These are phyloP conservation scores for Benitochromis conjunctus DNA, from an alignment of 2,113 vertebrate species.

Conservation along the genomic window DNA sequence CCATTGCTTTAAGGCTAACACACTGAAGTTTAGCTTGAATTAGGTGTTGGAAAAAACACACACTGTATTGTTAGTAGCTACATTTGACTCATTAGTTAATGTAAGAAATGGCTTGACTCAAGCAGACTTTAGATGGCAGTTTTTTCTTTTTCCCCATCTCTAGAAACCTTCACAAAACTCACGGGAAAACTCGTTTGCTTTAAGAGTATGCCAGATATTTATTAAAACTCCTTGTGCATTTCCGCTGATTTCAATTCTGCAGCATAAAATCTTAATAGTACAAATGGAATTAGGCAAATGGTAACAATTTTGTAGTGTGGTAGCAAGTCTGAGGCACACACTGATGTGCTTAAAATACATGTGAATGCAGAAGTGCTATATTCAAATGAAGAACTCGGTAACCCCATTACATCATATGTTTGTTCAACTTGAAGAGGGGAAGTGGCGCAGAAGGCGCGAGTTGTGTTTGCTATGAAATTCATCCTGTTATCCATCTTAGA, in stretches of 20 bases:
- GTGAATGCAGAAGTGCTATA: neutral
- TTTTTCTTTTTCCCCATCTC: neutral
- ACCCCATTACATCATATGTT: neutral
- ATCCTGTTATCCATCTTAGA: conserved; percentile 31
- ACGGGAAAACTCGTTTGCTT: neutral
- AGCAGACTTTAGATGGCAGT: neutral
- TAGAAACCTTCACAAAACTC: neutral
- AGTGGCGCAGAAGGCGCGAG: neutral
- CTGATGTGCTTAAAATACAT: neutral
- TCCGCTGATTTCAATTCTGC: neutral
- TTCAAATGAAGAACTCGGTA: neutral
- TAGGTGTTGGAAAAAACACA: neutral
- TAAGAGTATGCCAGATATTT: neutral
- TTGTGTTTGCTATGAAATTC: conserved; percentile 14
- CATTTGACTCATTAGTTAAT: neutral
- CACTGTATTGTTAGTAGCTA: neutral
- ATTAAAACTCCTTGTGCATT: neutral
- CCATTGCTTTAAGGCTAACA: neutral
- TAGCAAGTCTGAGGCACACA: neutral
- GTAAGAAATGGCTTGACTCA: neutral
- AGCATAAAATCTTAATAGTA: neutral
- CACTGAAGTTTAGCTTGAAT: neutral
- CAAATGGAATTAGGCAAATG: neutral
- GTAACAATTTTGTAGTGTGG: neutral
- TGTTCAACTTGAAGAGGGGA: neutral